phyloP scores from a whole-genome alignment of 2,797 vertebrate genomes.

The Simalia tracyae region DNA sequence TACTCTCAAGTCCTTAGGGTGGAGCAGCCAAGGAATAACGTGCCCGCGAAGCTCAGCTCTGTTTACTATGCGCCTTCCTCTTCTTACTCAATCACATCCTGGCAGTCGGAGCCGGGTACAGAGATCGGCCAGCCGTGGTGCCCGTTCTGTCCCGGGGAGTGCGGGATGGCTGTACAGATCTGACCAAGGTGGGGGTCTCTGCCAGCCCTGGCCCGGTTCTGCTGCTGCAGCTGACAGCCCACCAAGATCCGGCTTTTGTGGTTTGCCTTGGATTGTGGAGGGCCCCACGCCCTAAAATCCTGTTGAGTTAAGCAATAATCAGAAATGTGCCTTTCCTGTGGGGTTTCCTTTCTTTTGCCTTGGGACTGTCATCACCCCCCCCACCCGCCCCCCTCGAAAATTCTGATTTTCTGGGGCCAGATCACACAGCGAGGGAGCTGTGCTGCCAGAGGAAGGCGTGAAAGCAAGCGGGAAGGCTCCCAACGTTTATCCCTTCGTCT shows the following conservation, averaged over 20 bases:
- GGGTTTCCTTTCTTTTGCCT: neutral
- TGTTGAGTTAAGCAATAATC: neutral
- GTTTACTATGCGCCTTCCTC: neutral
- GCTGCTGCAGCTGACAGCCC: too few relatives aligned
- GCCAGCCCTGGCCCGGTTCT: neutral
- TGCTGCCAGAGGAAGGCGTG: too few relatives aligned
- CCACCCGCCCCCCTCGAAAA: neutral
- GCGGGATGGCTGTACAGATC: neutral
- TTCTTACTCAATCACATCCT: neutral
- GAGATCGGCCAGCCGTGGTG: neutral
- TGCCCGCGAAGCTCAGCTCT: neutral
- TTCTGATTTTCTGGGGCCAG: neutral
- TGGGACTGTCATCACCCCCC: neutral
- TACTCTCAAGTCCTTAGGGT: neutral
- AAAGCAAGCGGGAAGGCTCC: too few relatives aligned
- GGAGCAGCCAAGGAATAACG: neutral
- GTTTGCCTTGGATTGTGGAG: neutral
- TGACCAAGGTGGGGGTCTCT: neutral
- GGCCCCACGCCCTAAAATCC: neutral
- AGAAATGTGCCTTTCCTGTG: neutral
- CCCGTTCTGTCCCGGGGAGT: neutral
- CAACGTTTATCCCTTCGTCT: too few relatives aligned
- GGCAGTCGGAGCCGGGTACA: neutral
- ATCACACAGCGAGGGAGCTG: neutral
- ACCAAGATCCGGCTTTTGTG: neutral